Evolutionary conservation across 2,888 invertebrate species (phyloP).

Genomic region (Agriopis leucophaearia): DNA sequence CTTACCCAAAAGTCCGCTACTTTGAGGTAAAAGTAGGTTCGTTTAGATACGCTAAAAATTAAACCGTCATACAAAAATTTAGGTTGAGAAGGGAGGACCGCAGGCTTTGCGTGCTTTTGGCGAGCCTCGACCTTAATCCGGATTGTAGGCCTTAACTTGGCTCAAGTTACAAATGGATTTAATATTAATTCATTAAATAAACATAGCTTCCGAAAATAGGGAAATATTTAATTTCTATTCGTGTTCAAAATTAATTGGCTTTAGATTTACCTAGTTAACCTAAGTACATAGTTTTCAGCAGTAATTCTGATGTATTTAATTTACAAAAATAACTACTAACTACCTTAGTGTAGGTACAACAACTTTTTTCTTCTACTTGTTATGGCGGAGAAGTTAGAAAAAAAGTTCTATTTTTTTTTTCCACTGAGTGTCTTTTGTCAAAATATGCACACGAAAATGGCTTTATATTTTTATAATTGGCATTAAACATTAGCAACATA

Average conservation of each 20-base stretch:
- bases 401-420: too few species aligned
- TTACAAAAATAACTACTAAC: too few species aligned
- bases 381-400: too few species aligned
- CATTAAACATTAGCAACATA: too few species aligned
- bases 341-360: too few species aligned
- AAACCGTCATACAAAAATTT: constrained; percentile 21
- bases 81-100: constrained; percentile 36
- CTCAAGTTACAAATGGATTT: constrained; percentile 37
- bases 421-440: too few species aligned
- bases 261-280: neutral
- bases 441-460: too few species aligned
- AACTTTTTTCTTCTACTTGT: too few species aligned
- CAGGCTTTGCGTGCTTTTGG: constrained; percentile 40
- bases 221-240: constrained; percentile 8
- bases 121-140: constrained; percentile 40
- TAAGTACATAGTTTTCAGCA: too few species aligned
- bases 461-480: too few species aligned
- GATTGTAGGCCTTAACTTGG: constrained; percentile 32
- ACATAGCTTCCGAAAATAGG: constrained; percentile 29
- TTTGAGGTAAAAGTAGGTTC: neutral
- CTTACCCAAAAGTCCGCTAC: neutral
- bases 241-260: neutral
- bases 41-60: constrained; percentile 8
- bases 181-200: constrained; percentile 36
- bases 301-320: too few species aligned